Evolutionary conservation across 1,140 invertebrate species (phyloP), one percentile per base, ranked within the genome.

Genomic region (Ladona fulva): DNA sequence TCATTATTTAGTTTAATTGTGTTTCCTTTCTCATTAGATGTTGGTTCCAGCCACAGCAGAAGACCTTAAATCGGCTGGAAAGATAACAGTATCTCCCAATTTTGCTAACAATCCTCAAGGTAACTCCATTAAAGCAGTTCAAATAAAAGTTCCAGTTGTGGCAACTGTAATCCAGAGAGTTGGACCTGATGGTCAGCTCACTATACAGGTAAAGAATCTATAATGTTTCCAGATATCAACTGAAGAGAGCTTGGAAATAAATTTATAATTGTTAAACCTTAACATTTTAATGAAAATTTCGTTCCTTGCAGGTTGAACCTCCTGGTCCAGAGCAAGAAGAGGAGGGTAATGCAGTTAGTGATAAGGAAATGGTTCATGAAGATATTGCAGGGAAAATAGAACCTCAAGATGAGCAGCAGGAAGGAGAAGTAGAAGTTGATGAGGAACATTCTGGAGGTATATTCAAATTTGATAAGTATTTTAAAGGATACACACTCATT

Each of bases 121-220:
- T n/a, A 77, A 77, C 77, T 82, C 83, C 37, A 81, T 83, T 25
- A 88, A 87, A 81, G 84, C 86, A 59, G 83, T 88, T 19, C 87
- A 88, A 80, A 85, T 88, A 19, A 87, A 88, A 80, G 82, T 83
- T 76, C 86, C 87, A 19, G 86, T 88, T n/a, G 87, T 88, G 14
- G 87, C 86, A 25, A 87, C 85, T 14, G 85, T 88, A 12, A 84
- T 84, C 1, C 86, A 88, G 79, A 85, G 83, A 77, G 80, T 87
- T 29, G 85, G 84, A 52, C 22, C 77, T 14, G 82, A 85, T 77
- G 87, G 87, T 8, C 85, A 86, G 79, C 82, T 84, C 6, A 84
- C 81, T 78, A 87, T 87, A 77, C 52, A 66, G 52, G 52, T 66
- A 66, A 66, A 6, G 14, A 66, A 6, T 22, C 52, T 66, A 19